Evolutionary conservation across 2,888 invertebrate genomes (phyloP), one percentile per base, ranked within the genome.

Genomic region (Eupithecia subfuscata): DNA sequence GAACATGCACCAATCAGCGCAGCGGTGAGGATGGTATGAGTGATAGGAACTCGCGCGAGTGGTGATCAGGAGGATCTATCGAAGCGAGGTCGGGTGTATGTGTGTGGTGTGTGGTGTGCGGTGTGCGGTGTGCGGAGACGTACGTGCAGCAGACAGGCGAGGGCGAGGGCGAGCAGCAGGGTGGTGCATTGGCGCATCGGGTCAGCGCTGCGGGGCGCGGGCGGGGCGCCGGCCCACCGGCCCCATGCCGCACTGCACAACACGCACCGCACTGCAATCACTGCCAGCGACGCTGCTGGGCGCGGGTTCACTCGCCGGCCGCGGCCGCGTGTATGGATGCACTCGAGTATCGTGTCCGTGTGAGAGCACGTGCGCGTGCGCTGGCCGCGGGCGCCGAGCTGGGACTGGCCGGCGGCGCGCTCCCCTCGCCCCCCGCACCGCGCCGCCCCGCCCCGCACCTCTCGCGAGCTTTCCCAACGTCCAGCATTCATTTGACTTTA

Each of bases 91-190:
- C n/a, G n/a, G n/a, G n/a, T n/a, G n/a, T n/a, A n/a, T n/a, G 2
- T 30, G 30, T 30, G 30, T 30, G 30, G 30, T 30, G 30, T 45
- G 45, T 48, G 16, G 5, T 5, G 45, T 43, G 43, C 3, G 40
- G 45, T 45, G 45, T 48, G 48, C 2, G 48, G n/a, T 8, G 48
- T 5, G 48, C 8, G 14, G 4, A 9, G 48, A 91, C 92, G 88
- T 92, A 93, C 93, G 85, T 86, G 90, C 86, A 91, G 88, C 87
- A 89, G 86, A 88, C 88, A 88, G 91, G 90, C 92, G 91, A 91
- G 91, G 91, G 92, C 91, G 87, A 76, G 76, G 75, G 78, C 78
- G 86, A 90, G 90, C 90, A 89, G 90, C 89, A 89, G 90, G 89
- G 89, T 87, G 87, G 86, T 83, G 90, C 88, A 92, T 91, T 89